phyloP scores from a whole-genome alignment of 2,113 vertebrate species.

The Atractosteus spatula region DNA sequence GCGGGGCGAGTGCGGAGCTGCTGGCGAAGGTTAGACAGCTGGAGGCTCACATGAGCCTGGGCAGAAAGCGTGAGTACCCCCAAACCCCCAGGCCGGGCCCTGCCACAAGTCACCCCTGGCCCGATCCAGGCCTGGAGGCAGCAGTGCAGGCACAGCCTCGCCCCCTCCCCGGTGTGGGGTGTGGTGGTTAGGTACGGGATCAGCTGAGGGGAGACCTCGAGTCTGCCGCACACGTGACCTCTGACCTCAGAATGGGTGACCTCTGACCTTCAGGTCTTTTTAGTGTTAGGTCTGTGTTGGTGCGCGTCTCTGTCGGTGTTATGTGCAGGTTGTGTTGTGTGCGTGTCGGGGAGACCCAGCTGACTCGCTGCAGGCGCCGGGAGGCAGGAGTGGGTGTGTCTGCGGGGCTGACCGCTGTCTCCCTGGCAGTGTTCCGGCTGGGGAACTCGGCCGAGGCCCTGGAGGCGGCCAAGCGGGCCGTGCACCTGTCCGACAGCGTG shows the following conservation, averaged over 20 bases:
- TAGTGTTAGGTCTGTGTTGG: neutral
- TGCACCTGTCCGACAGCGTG: constrained; percentile 85
- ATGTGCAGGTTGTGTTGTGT: neutral
- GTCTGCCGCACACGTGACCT: neutral
- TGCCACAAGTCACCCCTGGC: neutral
- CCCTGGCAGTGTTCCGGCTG: constrained; percentile 76
- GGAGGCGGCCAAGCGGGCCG: constrained; percentile 78
- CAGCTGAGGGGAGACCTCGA: too few species aligned
- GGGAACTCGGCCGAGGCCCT: constrained; percentile 86
- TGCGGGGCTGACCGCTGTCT: neutral
- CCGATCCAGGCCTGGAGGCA: neutral
- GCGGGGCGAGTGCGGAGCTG: constrained; percentile 55
- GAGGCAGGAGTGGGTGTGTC: neutral
- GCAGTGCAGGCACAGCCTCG: neutral
- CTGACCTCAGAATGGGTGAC: neutral
- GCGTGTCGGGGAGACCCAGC: neutral
- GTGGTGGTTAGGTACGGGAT: neutral
- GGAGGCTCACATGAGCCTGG: constrained; percentile 84
- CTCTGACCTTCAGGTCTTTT: neutral
- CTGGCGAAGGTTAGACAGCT: constrained; percentile 69
- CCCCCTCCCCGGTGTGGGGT: neutral
- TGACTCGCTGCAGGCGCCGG: neutral
- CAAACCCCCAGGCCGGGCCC: neutral
- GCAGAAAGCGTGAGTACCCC: constrained; percentile 79
- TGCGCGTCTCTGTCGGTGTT: neutral